phyloP scores from a whole-genome alignment of 2,888 invertebrate species.

The Meliscaeva auricollis region DNA sequence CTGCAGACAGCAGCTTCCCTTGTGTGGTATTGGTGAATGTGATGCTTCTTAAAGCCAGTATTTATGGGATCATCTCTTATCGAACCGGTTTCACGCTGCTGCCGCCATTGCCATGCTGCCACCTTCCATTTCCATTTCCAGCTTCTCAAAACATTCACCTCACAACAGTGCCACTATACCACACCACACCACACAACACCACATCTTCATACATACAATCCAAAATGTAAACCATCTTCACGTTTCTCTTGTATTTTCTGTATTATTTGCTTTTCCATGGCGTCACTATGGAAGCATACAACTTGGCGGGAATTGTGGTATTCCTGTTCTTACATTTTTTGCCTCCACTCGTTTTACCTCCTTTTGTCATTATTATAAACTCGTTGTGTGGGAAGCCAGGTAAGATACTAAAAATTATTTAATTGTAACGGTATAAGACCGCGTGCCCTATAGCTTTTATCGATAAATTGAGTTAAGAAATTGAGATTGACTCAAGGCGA shows the following conservation, averaged over 20 bases:
- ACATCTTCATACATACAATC: slow-evolving; percentile 19
- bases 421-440: slow-evolving; percentile 56
- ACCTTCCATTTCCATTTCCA: slow-evolving; percentile 27
- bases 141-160: slow-evolving; percentile 16
- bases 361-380: not conserved
- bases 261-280: slow-evolving; percentile 29
- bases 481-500: not conserved
- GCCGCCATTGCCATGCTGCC: not conserved
- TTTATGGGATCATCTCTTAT: slow-evolving; percentile 69
- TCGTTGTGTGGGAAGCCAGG: slow-evolving; percentile 59
- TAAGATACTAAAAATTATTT: slow-evolving; percentile 54
- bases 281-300: slow-evolving; percentile 28
- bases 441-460: slow-evolving; percentile 14
- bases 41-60: slow-evolving; percentile 58
- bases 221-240: slow-evolving; percentile 29
- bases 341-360: not conserved
- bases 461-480: not conserved
- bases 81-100: slow-evolving; percentile 60
- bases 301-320: slow-evolving; percentile 37
- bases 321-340: slow-evolving; percentile 25
- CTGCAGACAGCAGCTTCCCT: not conserved
- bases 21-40: slow-evolving; percentile 55
- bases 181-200: slow-evolving; percentile 1
- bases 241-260: slow-evolving; percentile 29
- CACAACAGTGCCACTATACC: not conserved